Evolutionary conservation across 2,113 vertebrate genomes (phyloP), one percentile per base, ranked within the genome.

Genomic region (Ptilorrhoa leucosticta): DNA sequence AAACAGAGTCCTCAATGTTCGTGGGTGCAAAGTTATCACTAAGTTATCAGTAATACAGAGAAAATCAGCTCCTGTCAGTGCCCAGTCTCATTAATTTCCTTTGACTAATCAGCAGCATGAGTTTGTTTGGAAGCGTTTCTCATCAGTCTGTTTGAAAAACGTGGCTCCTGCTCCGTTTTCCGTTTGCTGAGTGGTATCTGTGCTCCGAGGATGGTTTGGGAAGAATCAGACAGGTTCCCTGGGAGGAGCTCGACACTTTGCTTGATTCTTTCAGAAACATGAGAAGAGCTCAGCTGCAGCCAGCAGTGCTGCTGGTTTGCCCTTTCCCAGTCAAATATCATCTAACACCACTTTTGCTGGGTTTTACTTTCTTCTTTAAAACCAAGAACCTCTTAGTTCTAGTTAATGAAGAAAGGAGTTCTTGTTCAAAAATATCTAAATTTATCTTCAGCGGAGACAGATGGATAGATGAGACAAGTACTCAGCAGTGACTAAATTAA

Each of bases 81-180:
- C 64, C 18, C 56, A 9, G 94, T 85, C 87, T 91, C 44, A n/a
- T 94, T 95, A 93, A 54, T 79, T 23, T 31, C 87, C 87, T 94
- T 78, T 82, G 89, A 85, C 97, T 97, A 96, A 97, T 97, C 81
- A 89, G 58, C 73, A 88, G 39, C 70, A 48, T 57, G 89, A 93
- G 81, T 80, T 93, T 66, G 4, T 93, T 88, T 93, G 90, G 87
- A 92, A 92, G 60, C 39, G 24, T 93, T 94, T 94, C 73, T 96
- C 96, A 81, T 90, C 95, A 60, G 53, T 90, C 73, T 78, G 33
- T 90, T 93, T 90, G 83, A 76, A 93, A 93, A 95, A 79, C 70
- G 60, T 79, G 68, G 45, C 75, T 95, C 39, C 22, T 80, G 89
- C 90, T 97, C 91, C 20, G 72, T 94, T 93, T 90, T 83, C 37